Evolutionary conservation across 1,140 invertebrate genomes (phyloP).

Genomic region (Kradibia gibbosae): DNA sequence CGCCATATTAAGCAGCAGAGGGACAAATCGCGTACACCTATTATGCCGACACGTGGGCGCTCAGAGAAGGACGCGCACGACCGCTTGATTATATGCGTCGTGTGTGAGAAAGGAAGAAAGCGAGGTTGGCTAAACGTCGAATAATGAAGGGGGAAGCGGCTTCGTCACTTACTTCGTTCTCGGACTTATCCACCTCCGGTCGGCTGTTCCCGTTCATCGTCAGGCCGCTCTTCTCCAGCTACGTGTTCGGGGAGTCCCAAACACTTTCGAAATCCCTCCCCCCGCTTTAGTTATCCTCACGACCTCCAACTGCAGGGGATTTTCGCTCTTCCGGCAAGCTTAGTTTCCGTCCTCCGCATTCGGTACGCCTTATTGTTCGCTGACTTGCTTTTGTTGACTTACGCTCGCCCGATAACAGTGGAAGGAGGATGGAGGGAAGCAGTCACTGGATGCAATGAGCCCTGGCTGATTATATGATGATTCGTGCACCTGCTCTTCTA

Average conservation of each 20-base stretch:
- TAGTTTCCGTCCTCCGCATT: background rate
- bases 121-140: background rate
- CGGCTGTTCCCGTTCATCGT: slow-evolving; percentile 37
- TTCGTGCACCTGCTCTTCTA: too few species aligned
- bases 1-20: slow-evolving; percentile 38
- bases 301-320: background rate
- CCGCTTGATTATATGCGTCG: background rate
- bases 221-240: background rate
- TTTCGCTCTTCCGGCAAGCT: background rate
- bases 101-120: background rate
- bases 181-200: background rate
- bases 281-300: background rate
- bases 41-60: slow-evolving; percentile 21
- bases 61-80: background rate
- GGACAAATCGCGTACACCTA: slow-evolving; percentile 40
- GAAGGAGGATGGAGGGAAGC: too few species aligned
- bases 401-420: background rate
- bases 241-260: background rate
- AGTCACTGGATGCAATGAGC: too few species aligned
- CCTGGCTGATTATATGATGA: too few species aligned
- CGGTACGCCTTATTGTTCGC: background rate
- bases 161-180: slow-evolving; percentile 8
- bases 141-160: background rate
- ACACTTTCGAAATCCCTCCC: slow-evolving; percentile 1
- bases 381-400: background rate